A percentile compares a stretch with the other conserved stretches of the same genome.
phyloP scores from a whole-genome alignment of 2,797 vertebrate species.

The Acridotheres tristis region DNA sequence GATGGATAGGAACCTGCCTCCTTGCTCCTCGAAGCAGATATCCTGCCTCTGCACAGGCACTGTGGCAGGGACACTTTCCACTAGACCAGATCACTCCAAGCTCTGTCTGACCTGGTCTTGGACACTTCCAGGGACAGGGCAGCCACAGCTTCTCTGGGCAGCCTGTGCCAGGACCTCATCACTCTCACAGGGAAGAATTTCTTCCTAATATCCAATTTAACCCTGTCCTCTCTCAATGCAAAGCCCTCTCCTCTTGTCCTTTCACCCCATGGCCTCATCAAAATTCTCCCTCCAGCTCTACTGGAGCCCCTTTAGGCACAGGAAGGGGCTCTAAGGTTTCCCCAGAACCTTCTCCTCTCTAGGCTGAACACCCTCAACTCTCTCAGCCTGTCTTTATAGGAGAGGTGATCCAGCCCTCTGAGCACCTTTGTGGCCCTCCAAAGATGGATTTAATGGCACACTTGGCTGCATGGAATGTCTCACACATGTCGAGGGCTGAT shows the following conservation, averaged over 20 bases:
- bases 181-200: neutral
- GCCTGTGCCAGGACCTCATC: rapidly evolving
- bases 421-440: neutral
- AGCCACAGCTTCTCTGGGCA: neutral
- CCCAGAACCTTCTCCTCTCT: neutral
- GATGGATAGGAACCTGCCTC: neutral
- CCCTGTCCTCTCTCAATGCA: neutral
- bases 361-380: neutral
- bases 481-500: rapidly evolving
- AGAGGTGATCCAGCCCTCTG: neutral
- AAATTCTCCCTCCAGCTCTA: neutral
- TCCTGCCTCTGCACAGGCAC: neutral
- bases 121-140: neutral
- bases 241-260: neutral
- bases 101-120: neutral
- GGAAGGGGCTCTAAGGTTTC: neutral
- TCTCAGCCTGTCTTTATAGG: neutral
- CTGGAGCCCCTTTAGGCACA: neutral
- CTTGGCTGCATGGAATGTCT: neutral
- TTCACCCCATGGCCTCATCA: neutral
- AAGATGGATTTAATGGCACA: neutral
- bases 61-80: neutral
- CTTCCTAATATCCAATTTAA: neutral
- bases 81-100: neutral
- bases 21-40: neutral